Evolutionary conservation across 2,888 invertebrate genomes (phyloP), one percentile per base, ranked within the genome.

Genomic region (Meghimatium bilineatum): DNA sequence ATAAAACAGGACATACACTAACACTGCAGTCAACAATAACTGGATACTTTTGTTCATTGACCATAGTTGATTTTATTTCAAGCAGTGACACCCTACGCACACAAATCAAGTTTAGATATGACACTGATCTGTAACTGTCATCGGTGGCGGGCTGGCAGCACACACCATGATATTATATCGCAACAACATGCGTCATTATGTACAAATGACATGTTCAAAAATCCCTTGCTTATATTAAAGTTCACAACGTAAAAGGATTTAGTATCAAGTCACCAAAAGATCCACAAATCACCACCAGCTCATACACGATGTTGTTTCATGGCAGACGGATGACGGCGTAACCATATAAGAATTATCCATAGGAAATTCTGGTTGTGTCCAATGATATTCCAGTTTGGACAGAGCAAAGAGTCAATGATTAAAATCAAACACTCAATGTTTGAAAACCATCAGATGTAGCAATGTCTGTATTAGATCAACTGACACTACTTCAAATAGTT

Each of bases 291-390:
- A n/a, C n/a, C n/a, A n/a, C n/a, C n/a, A n/a, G n/a, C n/a, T n/a
- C n/a, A n/a, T n/a, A n/a, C n/a, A n/a, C n/a, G n/a, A n/a, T n/a
- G n/a, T n/a, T n/a, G n/a, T n/a, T n/a, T n/a, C n/a, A n/a, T n/a
- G n/a, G n/a, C n/a, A n/a, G n/a, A n/a, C n/a, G n/a, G n/a, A n/a
- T n/a, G n/a, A n/a, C n/a, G n/a, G n/a, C n/a, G n/a, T n/a, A n/a
- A n/a, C n/a, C n/a, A n/a, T n/a, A 44, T 32, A 81, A 63, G 74
- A 81, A 81, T 63, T 44, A 32, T 14, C 63, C 81, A 81, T 74
- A 81, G 72, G 74, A 74, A 81, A 81, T 63, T 81, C 63, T 29
- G 72, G 69, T 56, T 52, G 67, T 29, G 14, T 20, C 29, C 81
- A 81, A 29, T 71, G n/a, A 74, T 74, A 49, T 49, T 44, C 72